These are phyloP conservation scores for Macrochelys suwanniensis DNA, from an alignment of 2,797 vertebrate genomes.

Conservation along the genomic window DNA sequence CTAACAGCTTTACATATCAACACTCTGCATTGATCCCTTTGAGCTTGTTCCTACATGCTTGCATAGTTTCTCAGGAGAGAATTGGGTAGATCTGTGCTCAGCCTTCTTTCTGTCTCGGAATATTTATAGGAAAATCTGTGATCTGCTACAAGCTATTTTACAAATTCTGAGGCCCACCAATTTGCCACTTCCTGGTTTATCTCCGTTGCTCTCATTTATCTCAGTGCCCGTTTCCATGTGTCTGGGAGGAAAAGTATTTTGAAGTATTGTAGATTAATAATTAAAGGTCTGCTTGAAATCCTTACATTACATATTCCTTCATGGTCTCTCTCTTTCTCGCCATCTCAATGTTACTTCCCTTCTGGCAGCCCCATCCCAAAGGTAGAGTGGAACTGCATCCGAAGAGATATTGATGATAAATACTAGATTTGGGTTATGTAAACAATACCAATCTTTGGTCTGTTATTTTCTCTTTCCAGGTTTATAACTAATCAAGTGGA, in stretches of 20 bases:
- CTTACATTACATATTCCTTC: neutral
- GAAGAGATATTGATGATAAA: slow-evolving; percentile 39
- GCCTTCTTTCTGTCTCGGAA: neutral
- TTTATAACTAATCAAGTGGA: slow-evolving; percentile 13
- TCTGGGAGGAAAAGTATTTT: neutral
- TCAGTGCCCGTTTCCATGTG: neutral
- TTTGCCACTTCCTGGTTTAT: neutral
- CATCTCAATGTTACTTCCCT: neutral
- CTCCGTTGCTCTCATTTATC: neutral
- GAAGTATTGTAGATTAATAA: slow-evolving; percentile 23
- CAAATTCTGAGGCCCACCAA: neutral
- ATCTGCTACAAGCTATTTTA: neutral
- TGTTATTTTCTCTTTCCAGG: neutral
- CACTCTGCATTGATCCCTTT: neutral
- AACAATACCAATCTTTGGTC: slow-evolving; percentile 26
- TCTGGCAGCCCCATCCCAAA: neutral
- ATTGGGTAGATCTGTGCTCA: neutral
- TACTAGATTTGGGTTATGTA: slow-evolving; percentile 12
- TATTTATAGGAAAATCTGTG: neutral
- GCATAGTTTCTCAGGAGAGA: neutral
- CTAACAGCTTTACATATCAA: neutral
- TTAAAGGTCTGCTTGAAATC: neutral
- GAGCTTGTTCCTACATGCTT: neutral
- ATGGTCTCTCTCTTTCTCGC: neutral
- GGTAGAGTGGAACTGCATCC: slow-evolving; percentile 10